Evolutionary conservation across 2,113 vertebrate species (phyloP).

Genomic region (Myodes glareolus): DNA sequence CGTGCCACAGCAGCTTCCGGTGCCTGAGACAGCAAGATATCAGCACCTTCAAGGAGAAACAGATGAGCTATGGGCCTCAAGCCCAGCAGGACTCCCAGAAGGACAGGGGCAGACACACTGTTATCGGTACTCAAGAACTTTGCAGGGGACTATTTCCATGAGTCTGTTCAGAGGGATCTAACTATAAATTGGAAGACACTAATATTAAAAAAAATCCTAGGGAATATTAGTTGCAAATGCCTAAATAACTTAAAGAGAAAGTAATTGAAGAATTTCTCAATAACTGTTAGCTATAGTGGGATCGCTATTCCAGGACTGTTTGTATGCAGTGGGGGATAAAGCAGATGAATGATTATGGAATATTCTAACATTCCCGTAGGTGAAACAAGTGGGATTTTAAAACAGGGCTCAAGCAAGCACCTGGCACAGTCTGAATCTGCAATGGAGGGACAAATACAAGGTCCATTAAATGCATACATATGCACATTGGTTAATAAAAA

Average conservation of each 20-base stretch:
- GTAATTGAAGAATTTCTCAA: neutral
- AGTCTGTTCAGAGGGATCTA: neutral
- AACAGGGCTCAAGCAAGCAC: neutral
- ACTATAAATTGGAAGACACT: neutral
- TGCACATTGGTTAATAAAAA: neutral
- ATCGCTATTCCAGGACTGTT: neutral
- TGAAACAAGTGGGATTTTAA: neutral
- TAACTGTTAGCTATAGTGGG: neutral
- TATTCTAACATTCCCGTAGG: neutral
- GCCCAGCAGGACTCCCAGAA: neutral
- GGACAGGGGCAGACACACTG: neutral
- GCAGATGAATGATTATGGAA: neutral
- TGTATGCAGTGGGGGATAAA: neutral
- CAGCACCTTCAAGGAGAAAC: neutral
- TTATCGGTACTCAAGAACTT: slow-evolving; percentile 7
- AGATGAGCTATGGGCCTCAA: neutral
- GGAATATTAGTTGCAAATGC: neutral
- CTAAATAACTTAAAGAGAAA: neutral
- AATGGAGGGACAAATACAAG: neutral
- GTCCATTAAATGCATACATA: neutral
- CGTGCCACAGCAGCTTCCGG: neutral
- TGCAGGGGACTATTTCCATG: neutral
- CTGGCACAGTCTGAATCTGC: neutral
- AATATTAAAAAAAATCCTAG: neutral
- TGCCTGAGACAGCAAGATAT: neutral